phyloP scores from a whole-genome alignment of 2,888 invertebrate species.

The Erebia aethiops region DNA sequence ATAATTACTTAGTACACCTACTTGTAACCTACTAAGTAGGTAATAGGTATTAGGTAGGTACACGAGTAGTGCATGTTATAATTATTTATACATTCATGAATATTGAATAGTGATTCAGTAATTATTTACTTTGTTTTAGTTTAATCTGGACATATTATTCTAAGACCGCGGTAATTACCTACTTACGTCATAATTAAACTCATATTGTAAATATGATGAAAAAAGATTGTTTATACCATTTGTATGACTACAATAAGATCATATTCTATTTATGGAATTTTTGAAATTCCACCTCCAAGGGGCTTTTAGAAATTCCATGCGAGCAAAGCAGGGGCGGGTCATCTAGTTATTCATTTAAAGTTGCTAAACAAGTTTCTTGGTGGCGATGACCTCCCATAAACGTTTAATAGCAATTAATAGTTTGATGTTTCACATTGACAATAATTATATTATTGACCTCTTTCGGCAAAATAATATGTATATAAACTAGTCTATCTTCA shows the following conservation, averaged over 20 bases:
- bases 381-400: slow-evolving; percentile 12
- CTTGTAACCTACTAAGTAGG: too few species aligned
- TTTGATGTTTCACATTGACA: background rate
- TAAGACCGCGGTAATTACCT: background rate
- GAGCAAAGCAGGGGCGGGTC: too few species aligned
- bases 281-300: too few species aligned
- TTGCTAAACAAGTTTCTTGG: background rate
- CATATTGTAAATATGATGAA: too few species aligned
- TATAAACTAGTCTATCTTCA: background rate
- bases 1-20: too few species aligned
- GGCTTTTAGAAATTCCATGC: too few species aligned
- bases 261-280: too few species aligned
- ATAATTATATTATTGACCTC: background rate
- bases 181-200: background rate
- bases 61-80: background rate
- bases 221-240: too few species aligned
- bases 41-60: too few species aligned
- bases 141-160: background rate
- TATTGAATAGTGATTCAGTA: background rate
- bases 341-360: background rate
- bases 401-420: background rate
- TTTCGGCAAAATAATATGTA: background rate
- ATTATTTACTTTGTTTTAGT: background rate
- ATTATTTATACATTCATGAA: background rate
- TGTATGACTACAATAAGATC: too few species aligned